These are phyloP conservation scores for Drosophila mimica DNA, from an alignment of 2,888 invertebrate species.

Conservation along the genomic window DNA sequence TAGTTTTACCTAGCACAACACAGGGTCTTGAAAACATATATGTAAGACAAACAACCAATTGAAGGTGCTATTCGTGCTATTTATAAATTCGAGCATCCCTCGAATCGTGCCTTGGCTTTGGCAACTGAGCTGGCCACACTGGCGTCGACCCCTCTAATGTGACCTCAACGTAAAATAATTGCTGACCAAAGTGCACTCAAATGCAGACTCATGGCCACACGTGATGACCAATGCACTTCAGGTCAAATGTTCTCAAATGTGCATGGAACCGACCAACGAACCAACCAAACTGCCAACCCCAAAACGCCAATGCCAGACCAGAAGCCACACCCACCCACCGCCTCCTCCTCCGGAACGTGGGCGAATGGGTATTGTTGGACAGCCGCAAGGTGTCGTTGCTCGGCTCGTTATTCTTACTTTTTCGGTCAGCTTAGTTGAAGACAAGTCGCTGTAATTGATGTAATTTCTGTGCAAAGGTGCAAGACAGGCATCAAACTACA, in stretches of 20 bases:
- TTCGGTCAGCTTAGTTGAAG: slow-evolving; percentile 72
- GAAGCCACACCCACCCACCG: slow-evolving; percentile 10
- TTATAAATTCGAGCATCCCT: slow-evolving; percentile 36
- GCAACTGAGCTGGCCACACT: slow-evolving; percentile 53
- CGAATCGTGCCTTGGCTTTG: slow-evolving; percentile 48
- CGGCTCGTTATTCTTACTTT: slow-evolving; percentile 77
- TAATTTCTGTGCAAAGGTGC: slow-evolving; percentile 72
- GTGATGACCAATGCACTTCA: slow-evolving; percentile 80
- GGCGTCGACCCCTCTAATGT: slow-evolving; percentile 73
- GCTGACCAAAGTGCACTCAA: slow-evolving; percentile 82
- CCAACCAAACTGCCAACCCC: slow-evolving; percentile 14
- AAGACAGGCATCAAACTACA: slow-evolving; percentile 72
- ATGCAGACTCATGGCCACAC: slow-evolving; percentile 80
- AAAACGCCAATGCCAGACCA: slow-evolving; percentile 2
- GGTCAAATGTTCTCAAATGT: slow-evolving; percentile 72
- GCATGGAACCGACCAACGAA: slow-evolving; percentile 26
- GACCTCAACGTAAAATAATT: slow-evolving; percentile 83
- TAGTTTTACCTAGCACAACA: neutral
- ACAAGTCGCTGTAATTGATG: slow-evolving; percentile 76
- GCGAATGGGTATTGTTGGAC: slow-evolving; percentile 55
- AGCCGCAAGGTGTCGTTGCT: slow-evolving; percentile 56
- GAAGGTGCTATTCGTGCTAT: neutral
- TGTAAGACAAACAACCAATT: neutral
- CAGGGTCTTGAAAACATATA: neutral
- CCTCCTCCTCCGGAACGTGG: slow-evolving; percentile 11